Base-by-base conservation (phyloP, 2,113 vertebrate genomes). In the Boleophthalmus pectinirostris region DNA sequence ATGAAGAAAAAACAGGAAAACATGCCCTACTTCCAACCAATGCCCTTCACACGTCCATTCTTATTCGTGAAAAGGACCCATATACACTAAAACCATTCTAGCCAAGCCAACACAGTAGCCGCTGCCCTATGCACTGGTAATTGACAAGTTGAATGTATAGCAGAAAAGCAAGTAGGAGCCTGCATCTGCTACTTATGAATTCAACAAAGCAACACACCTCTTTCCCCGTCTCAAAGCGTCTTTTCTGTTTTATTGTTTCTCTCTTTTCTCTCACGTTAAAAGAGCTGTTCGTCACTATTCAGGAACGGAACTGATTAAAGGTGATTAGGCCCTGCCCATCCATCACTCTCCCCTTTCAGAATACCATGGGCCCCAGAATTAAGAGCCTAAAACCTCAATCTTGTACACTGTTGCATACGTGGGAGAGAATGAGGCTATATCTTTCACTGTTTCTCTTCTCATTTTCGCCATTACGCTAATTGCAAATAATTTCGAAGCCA, bases 311-410 rank as follows among this genome's bases (percentile, higher is more conserved):
- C 90, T 91, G 91, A 92, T 92, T 90, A 91, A 89, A 91, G 88
- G 90, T 92, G 91, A 92, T 92, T 91, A 92, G 86, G 85, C 71
- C 82, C 77, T 87, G 83, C 87, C 88, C 89, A 91, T 92, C 91
- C 85, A 90, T 91, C 91, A 92, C 85, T 83, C 81, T 85, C 24
- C 80, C 89, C 82, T 90, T 91, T 91, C 87, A 91, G 85, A 70
- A 83, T 87, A 88, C 87, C 88, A 89, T 72, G 71, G 74, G 83
- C 75, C 83, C 79, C 78, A 53, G 76, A 56, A 76, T 85, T 83
- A 85, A 80, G 65, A 33, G 80, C 77, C 68, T 18, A 29, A 80
- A 73, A 71, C 74, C 25, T 15, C 15, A 29, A 38, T 43, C 10
- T 64, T 63, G 45, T 68, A 21, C 20, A n/a, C 82, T 75, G 73